Evolutionary conservation across 2,113 vertebrate genomes (phyloP), one percentile per base, ranked within the genome.

Genomic region (Osmerus mordax): DNA sequence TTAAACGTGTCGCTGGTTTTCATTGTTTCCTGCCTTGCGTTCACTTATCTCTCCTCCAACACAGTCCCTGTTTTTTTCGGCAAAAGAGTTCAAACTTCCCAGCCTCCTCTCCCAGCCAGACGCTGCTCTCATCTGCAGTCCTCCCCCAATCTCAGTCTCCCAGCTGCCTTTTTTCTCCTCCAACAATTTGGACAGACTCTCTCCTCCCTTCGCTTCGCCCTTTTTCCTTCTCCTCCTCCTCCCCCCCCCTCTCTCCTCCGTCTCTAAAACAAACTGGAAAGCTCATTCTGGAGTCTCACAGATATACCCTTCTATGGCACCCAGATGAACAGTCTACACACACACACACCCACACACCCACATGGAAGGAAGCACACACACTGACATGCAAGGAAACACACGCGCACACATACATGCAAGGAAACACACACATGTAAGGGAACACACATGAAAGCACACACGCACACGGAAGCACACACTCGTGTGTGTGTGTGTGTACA

Each of bases 101-200:
- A 62, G 70, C 71, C 72, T 65, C 32, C 28, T 25, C 29, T 63
- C 14, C 14, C 58, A 60, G 36, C 36, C 36, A 41, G 36, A 23
- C 58, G n/a, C 18, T 15, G 6, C 18, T 55, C 61, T 36, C 77
- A 55, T 78, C 54, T 68, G 62, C 80, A 81, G 77, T 77, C 81
- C 66, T 68, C 75, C 67, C 47, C 60, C 66, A 81, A 82, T 83
- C 83, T 86, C 73, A 85, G 84, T 83, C 72, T 76, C 36, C 61
- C 23, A 60, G 71, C 72, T 72, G 67, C 54, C n/a, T 21, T 51
- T 72, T 72, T 62, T 81, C 84, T 69, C 52, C 56, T 76, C 69
- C 71, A 75, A 70, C n/a, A 56, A 69, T 78, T 85, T 60, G 51
- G 32, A 79, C 59, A 69, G 36, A 16, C 55, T 76, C 67, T 36